These are phyloP conservation scores for Lepus oiostolus DNA, from an alignment of 2,797 vertebrate species.

Conservation along the genomic window DNA sequence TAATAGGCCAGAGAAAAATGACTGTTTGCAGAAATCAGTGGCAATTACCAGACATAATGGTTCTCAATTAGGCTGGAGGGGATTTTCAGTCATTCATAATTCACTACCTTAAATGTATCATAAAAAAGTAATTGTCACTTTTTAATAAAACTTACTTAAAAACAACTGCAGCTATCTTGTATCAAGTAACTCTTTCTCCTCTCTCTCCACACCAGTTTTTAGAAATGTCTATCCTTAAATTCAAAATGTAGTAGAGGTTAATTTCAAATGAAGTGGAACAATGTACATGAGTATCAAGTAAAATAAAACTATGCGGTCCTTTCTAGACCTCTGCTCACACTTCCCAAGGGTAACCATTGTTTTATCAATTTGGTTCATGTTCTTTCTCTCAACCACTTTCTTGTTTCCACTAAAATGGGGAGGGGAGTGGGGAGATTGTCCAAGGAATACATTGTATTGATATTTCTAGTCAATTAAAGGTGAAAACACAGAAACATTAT, in stretches of 20 bases:
- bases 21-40: constrained; percentile 96
- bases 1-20: constrained; percentile 97
- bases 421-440: background rate
- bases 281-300: background rate
- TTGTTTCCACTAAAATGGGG: background rate
- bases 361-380: constrained; percentile 12
- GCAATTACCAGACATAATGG: constrained; percentile 99
- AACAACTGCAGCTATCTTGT: constrained; percentile 74
- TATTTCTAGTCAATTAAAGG: constrained; percentile 80
- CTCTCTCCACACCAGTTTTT: background rate
- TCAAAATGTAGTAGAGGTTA: constrained; percentile 17
- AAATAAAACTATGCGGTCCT: background rate
- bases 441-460: constrained; percentile 52
- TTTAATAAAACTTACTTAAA: constrained; percentile 89
- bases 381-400: background rate
- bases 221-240: constrained; percentile 13
- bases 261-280: constrained; percentile 48
- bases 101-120: constrained; percentile 90
- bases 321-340: background rate
- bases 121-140: constrained; percentile 88
- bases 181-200: constrained; percentile 69
- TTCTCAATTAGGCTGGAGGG: constrained; percentile 98
- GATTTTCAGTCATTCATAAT: constrained; percentile 92
- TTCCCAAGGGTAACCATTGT: background rate
- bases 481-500: constrained; percentile 63